Base-by-base conservation (phyloP, 2,888 invertebrate species). In the Stenichneumon culpator region DNA sequence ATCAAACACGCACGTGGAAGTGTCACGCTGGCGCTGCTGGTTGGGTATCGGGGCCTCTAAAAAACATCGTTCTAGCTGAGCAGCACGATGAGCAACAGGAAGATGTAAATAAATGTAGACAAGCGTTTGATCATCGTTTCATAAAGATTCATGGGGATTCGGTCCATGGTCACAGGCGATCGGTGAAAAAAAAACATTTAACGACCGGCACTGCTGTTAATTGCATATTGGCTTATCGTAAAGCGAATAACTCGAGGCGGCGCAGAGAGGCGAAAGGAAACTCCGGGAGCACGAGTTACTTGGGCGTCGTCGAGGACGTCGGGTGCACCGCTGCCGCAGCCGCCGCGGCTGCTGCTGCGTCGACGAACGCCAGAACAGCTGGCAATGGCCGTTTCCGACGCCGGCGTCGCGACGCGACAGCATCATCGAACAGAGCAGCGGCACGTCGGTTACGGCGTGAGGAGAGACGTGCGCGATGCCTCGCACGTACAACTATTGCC, bases 391-490 rank as follows among this genome's bases (percentile, higher is more conserved):
- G 82, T 72, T n/a, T 11, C 57, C 57, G 77, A 84, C 70, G 54
- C 57, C 72, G 77, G 82, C 77, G 82, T 82, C 44, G 77, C 72
- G 77, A 52, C 50, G 57, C 60, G 47, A 57, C 74, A 36, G 69
- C 65, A 60, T 32, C 72, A 36, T 11, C 28, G 25, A 32, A n/a
- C 70, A 22, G 36, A 47, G 44, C 75, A 47, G 44, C 75, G n/a
- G 11, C 79, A 47, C 54, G 52, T 57, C 74, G 77, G 77, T 32
- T 44, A 52, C 70, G 80, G 16, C 68, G 73, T 54, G 77, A 74
- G 77, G 77, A 74, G 77, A 84, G 67, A 79, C 84, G 69, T 47
- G 79, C 65, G 79, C 82, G 82, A 81, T 69, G 81, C 60, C 25
- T 81, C 57, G 73, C 78, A 68, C 84, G 68, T 54, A 84, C 77